Evolutionary conservation across 2,888 invertebrate species (phyloP).

Genomic region (Seira musarum): DNA sequence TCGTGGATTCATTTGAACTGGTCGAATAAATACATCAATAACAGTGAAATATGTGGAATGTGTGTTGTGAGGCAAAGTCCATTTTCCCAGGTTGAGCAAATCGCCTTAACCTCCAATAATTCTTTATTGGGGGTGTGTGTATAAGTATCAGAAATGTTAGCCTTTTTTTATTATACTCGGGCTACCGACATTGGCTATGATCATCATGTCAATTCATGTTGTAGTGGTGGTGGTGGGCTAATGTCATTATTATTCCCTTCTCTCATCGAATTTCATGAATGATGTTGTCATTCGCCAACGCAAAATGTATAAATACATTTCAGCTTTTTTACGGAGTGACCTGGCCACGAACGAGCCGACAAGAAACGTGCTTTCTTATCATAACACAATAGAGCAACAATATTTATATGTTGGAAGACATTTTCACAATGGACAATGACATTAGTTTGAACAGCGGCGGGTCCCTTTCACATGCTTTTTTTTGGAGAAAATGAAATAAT

Average conservation of each 20-base stretch:
- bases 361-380: conserved; percentile 2
- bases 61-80: too few species aligned
- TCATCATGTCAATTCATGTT: not conserved
- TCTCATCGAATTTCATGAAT: conserved; percentile 47
- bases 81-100: not conserved
- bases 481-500: too few species aligned
- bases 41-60: too few species aligned
- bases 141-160: not conserved
- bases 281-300: conserved; percentile 31
- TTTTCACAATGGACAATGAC: not conserved
- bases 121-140: conserved; percentile 26
- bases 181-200: too few species aligned
- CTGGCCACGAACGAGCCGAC: not conserved
- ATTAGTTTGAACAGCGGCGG: conserved; percentile 19
- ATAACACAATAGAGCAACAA: not conserved
- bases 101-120: conserved; percentile 50
- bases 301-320: conserved; percentile 14
- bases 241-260: conserved; percentile 32
- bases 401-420: too few species aligned
- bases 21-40: too few species aligned
- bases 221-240: conserved; percentile 12
- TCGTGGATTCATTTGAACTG: too few species aligned
- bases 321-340: not conserved
- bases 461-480: conserved; percentile 25
- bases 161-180: not conserved